Evolutionary conservation across 2,888 invertebrate genomes (phyloP).

Genomic region (Aelia acuminata): DNA sequence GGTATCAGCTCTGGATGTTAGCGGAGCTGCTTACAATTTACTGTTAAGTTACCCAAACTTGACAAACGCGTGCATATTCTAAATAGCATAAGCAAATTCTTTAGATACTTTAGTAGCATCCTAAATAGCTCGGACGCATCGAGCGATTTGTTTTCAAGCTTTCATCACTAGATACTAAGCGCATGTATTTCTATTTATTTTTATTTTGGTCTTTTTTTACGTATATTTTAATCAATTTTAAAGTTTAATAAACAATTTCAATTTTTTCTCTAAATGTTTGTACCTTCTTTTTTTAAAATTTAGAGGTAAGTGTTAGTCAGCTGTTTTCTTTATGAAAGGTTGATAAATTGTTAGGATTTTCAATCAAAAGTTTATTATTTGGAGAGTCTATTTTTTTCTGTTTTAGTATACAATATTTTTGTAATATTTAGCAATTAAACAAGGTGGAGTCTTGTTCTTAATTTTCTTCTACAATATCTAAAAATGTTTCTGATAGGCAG

Average conservation of each 20-base stretch:
- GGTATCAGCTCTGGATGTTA: not conserved
- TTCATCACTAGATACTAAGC: not conserved
- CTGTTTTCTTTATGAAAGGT: no score
- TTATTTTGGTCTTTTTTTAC: not conserved
- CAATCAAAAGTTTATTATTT: no score
- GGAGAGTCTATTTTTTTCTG: no score
- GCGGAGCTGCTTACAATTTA: slow-evolving; percentile 16
- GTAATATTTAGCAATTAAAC: no score
- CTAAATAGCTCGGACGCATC: not conserved
- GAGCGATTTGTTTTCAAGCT: slow-evolving; percentile 28
- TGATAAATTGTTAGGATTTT: no score
- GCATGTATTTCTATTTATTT: not conserved
- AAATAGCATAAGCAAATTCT: slow-evolving; percentile 52
- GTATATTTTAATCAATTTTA: not conserved
- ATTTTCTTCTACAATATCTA: no score
- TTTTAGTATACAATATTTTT: no score
- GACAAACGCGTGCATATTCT: slow-evolving; percentile 59
- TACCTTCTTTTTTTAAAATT: no score
- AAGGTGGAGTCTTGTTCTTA: no score
- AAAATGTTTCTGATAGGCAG: no score
- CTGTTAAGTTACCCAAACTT: slow-evolving; percentile 55
- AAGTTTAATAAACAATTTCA: slow-evolving; percentile 10
- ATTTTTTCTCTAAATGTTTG: not conserved
- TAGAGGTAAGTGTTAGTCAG: no score
- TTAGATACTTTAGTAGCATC: slow-evolving; percentile 18